Conservation (phyloP, 1,140 invertebrate species). For the Monomorium pharaonis region DNA sequence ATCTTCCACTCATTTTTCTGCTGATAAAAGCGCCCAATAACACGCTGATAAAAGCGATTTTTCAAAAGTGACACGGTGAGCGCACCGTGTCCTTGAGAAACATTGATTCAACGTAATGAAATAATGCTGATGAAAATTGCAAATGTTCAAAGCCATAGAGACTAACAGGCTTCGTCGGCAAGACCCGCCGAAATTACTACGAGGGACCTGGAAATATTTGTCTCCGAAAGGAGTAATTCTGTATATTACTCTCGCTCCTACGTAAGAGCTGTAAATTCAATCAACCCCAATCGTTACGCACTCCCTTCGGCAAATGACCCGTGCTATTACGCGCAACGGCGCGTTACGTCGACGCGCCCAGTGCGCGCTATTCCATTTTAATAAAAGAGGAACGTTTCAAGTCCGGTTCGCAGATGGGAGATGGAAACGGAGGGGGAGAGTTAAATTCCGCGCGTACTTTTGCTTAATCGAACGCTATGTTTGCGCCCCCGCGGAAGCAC, state of each 20-base stretch:
- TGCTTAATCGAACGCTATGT: constrained; percentile 9
- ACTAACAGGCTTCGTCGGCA: neutral
- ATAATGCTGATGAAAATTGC: constrained; percentile 13
- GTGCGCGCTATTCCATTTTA: constrained; percentile 35
- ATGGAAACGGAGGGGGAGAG: neutral
- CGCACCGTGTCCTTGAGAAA: neutral
- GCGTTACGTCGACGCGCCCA: constrained; percentile 20
- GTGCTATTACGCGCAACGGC: constrained; percentile 42
- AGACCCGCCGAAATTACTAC: constrained; percentile 32
- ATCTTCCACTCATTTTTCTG: neutral
- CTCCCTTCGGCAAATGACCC: constrained; percentile 50
- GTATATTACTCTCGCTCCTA: neutral
- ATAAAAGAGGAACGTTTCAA: constrained; percentile 47
- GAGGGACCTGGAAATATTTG: constrained; percentile 30
- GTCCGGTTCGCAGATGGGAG: neutral
- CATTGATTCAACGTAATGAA: constrained; percentile 8
- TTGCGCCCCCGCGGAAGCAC: constrained; percentile 23
- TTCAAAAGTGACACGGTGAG: neutral
- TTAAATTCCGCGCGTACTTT: constrained; percentile 45
- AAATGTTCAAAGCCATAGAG: neutral
- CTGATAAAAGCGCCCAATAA: neutral
- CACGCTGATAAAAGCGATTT: constrained; percentile 4
- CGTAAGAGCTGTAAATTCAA: constrained; percentile 48
- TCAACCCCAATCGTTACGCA: constrained; percentile 54
- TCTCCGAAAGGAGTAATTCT: constrained; percentile 42